Percentiles rank a stretch among this genome's conserved stretches.
Conservation (phyloP, 2,113 vertebrate genomes). For the Cichladusa arquata region DNA sequence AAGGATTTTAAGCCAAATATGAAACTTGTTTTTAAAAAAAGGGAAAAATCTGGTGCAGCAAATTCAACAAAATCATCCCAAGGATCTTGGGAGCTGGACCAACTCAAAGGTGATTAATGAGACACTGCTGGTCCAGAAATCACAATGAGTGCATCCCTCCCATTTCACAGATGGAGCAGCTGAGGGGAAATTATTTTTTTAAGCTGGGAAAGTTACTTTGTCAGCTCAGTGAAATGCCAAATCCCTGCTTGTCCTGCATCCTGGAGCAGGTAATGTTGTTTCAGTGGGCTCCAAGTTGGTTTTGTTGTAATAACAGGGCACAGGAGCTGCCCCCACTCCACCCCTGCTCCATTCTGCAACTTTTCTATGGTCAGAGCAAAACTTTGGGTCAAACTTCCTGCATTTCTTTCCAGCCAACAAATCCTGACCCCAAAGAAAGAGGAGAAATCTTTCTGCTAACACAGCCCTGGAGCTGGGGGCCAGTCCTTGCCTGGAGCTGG, state of each 20-base stretch:
- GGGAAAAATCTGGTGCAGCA: not conserved
- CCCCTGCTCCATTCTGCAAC: not conserved
- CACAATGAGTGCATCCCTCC: not conserved
- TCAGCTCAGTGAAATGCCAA: not conserved
- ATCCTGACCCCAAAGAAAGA: fast-evolving
- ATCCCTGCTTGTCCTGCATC: not conserved
- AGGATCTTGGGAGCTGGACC: not conserved
- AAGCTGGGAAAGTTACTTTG: not conserved
- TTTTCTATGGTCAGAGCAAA: not conserved
- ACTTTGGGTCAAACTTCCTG: not conserved
- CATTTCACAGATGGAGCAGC: not conserved
- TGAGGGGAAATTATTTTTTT: not conserved
- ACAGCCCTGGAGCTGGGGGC: not conserved
- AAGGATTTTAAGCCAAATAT: not conserved
- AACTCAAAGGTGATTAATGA: not conserved
- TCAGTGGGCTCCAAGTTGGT: not conserved
- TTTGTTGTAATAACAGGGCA: not conserved
- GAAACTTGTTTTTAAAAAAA: not conserved
- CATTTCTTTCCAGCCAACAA: not conserved
- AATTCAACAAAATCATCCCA: not conserved
- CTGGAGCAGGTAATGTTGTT: not conserved
- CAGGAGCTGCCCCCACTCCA: not conserved
- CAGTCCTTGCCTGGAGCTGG: not conserved
- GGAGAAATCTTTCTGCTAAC: fast-evolving
- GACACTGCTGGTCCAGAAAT: not conserved